Evolutionary conservation across 2,797 vertebrate species (phyloP), one percentile per base, ranked within the genome.

Genomic region (Balearica regulorum): DNA sequence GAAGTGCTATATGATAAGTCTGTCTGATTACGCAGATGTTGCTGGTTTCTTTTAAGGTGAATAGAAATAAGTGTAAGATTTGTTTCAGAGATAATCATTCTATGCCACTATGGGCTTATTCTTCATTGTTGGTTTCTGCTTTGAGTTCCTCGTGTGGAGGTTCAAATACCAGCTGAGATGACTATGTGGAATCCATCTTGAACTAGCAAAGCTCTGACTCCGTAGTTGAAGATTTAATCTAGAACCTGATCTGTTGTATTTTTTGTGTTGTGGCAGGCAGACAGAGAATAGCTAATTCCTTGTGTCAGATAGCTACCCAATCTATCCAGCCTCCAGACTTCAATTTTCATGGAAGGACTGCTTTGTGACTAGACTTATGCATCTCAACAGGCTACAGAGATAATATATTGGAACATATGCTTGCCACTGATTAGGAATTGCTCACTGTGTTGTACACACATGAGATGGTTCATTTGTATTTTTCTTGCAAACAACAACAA

Each of bases 291-390:
- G 25, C 10, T 72, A 65, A 53, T 19, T 69, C 26, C 35, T 64
- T 69, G 7, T 60, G 28, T 65, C 69, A 58, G 37, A 58, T 8
- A 62, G 41, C 26, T 70, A 41, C 11, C 24, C 62, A 48, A n/a
- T 22, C 11, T 46, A 19, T 24, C 17, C 61, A 57, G 10, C 16
- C 14, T 64, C 16, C 46, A 69, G 46, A 70, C 14, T 55, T 19
- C 43, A 9, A 29, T 73, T 51, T 37, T 53, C 24, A 10, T 31
- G 29, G 29, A 54, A 70, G 20, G 12, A 33, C 22, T 78, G 13
- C 4, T 66, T 55, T 79, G 20, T 61, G 35, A 26, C 18, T 60
- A 49, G 26, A 33, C 3, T 55, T 60, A 3, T 0, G 0, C 6
- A 37, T 44, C 53, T 68, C 65, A 68, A 44, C 48, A 49, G 21